These are phyloP conservation scores for Callionymus lyra DNA, from an alignment of 2,113 vertebrate species.

Conservation along the genomic window DNA sequence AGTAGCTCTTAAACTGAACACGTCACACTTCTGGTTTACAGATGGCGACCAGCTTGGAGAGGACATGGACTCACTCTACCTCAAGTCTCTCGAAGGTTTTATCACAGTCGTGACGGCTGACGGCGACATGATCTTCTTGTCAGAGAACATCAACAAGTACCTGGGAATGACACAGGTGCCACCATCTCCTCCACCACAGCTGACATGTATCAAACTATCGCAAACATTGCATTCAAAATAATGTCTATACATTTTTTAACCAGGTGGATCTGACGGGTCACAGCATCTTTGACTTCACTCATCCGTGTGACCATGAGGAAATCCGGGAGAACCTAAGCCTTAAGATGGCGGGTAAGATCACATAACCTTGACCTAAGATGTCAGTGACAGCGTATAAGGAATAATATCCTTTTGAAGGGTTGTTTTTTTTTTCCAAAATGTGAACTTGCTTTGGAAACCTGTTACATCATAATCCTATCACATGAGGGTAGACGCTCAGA, in stretches of 20 bases:
- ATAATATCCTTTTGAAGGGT: too few relatives aligned
- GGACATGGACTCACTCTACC: slow-evolving; percentile 74
- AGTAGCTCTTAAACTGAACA: too few relatives aligned
- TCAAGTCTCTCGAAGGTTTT: slow-evolving; percentile 95
- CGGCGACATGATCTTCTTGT: slow-evolving; percentile 97
- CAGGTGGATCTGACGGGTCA: slow-evolving; percentile 96
- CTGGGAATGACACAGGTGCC: slow-evolving; percentile 94
- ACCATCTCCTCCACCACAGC: too few relatives aligned
- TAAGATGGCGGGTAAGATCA: slow-evolving; percentile 63
- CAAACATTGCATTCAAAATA: too few relatives aligned
- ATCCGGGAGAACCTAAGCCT: slow-evolving; percentile 91
- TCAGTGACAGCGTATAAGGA: too few relatives aligned
- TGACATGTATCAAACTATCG: too few relatives aligned
- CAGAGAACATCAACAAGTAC: slow-evolving; percentile 97
- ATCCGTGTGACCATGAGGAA: slow-evolving; percentile 97
- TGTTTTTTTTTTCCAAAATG: too few relatives aligned
- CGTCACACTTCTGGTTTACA: too few relatives aligned
- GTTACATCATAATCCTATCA: too few relatives aligned
- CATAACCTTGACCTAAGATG: too few relatives aligned
- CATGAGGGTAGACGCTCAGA: slow-evolving; percentile 18
- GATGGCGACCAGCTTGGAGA: slow-evolving; percentile 19
- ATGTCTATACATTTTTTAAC: too few relatives aligned
- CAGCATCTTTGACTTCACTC: slow-evolving; percentile 98
- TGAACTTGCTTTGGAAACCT: too few relatives aligned
- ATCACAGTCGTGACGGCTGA: slow-evolving; percentile 92